A percentile compares a stretch with the other conserved stretches of the same genome.
phyloP scores from a whole-genome alignment of 2,113 vertebrate genomes.

The Proterorhinus semilunaris region DNA sequence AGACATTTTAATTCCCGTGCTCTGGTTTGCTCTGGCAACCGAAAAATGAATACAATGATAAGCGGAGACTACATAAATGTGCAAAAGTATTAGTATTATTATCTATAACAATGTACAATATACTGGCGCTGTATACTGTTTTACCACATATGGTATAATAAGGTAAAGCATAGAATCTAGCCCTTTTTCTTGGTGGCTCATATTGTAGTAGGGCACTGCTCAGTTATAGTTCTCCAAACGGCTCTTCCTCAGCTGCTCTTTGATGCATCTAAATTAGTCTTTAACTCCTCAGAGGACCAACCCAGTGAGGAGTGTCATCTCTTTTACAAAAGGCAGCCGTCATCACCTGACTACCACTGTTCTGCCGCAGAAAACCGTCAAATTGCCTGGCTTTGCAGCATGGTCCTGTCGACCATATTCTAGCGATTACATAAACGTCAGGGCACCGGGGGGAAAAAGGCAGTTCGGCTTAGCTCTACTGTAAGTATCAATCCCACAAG shows the following conservation, averaged over 20 bases:
- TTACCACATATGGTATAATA: too few relatives aligned
- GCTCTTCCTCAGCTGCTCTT: not conserved
- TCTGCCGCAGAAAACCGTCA: not conserved
- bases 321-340: not conserved
- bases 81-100: too few relatives aligned
- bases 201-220: not conserved
- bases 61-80: too few relatives aligned
- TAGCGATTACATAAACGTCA: slow-evolving; percentile 18
- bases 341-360: not conserved
- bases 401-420: slow-evolving; percentile 13
- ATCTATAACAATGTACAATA: too few relatives aligned
- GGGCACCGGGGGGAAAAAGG: not conserved
- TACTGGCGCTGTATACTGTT: too few relatives aligned
- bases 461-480: slow-evolving; percentile 17
- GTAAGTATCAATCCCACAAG: slow-evolving; percentile 26
- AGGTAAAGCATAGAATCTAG: too few relatives aligned
- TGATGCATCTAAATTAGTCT: slow-evolving; percentile 5
- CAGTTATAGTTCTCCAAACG: not conserved
- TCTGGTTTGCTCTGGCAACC: too few relatives aligned
- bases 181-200: too few relatives aligned
- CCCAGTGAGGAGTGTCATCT: not conserved
- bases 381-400: not conserved
- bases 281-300: not conserved
- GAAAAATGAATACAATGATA: too few relatives aligned
- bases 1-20: too few relatives aligned